These are phyloP conservation scores for Siniperca chuatsi DNA, from an alignment of 2,113 vertebrate genomes.

Conservation along the genomic window DNA sequence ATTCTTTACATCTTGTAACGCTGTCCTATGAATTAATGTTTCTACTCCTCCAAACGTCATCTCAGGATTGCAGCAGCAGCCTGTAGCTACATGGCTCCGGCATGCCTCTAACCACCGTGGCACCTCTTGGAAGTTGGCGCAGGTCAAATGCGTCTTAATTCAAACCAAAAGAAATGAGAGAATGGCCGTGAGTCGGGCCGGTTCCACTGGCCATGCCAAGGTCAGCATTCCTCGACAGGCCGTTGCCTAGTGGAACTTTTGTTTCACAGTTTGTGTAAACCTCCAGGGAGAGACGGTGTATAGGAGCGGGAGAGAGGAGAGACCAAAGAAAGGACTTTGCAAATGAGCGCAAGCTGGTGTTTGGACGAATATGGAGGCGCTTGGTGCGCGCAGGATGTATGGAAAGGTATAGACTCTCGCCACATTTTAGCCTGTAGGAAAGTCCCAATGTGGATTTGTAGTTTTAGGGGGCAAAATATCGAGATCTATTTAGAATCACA, in stretches of 20 bases:
- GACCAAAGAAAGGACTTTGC: conserved; percentile 36
- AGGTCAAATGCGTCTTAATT: conserved; percentile 68
- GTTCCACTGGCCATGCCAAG: conserved; percentile 75
- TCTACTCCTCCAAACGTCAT: background rate
- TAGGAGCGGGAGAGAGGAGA: conserved; percentile 28
- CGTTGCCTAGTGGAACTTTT: conserved; percentile 82
- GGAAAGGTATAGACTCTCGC: background rate
- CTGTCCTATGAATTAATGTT: background rate
- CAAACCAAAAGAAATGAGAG: conserved; percentile 52
- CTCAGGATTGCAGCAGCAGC: background rate
- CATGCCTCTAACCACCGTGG: conserved; percentile 11
- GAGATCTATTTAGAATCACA: background rate
- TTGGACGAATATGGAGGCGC: background rate
- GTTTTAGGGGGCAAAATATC: background rate
- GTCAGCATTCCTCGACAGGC: conserved; percentile 80
- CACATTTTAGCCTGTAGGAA: background rate
- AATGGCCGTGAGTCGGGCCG: conserved; percentile 57
- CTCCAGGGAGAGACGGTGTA: conserved; percentile 57
- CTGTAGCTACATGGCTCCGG: conserved; percentile 13
- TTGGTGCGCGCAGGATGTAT: background rate
- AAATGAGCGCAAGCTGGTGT: conserved; percentile 37
- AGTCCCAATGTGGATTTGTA: background rate
- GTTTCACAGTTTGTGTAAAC: conserved; percentile 72
- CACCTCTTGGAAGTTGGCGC: conserved; percentile 55
- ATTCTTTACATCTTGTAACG: background rate